These are phyloP conservation scores for Pithys albifrons DNA, from an alignment of 2,113 vertebrate genomes.

Conservation along the genomic window DNA sequence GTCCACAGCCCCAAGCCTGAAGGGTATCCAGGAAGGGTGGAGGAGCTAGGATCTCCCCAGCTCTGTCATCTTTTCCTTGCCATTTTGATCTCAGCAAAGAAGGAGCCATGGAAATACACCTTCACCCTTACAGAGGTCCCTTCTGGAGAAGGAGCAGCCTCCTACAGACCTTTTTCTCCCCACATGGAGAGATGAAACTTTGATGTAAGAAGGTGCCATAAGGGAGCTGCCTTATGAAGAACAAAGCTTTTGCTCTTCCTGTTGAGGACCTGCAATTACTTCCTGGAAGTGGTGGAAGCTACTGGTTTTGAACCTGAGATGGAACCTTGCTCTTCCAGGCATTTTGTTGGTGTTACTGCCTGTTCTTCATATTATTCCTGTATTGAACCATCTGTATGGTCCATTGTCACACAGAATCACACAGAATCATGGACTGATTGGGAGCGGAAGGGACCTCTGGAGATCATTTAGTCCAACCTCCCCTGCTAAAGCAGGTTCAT, in stretches of 20 bases:
- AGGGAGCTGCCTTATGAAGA: not conserved
- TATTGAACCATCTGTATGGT: not conserved
- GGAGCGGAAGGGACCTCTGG: not conserved
- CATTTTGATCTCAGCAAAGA: rapidly evolving
- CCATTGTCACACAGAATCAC: not conserved
- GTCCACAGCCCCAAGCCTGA: not conserved
- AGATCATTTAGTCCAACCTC: not conserved
- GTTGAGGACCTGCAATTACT: not conserved
- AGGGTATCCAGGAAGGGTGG: not conserved
- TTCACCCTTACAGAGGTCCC: not conserved
- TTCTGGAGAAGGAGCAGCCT: not conserved
- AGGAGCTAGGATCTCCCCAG: not conserved
- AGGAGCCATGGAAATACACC: not conserved
- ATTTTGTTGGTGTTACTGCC: not conserved
- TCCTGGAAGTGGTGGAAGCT: not conserved
- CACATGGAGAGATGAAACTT: not conserved
- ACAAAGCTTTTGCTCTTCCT: not conserved
- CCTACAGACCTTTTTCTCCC: not conserved
- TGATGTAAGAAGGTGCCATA: not conserved
- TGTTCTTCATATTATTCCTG: not conserved
- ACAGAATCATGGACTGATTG: not conserved
- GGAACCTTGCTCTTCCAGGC: not conserved
- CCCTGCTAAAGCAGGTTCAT: not conserved
- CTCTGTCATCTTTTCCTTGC: not conserved
- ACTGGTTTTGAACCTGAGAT: not conserved